These are phyloP conservation scores for Copidosoma floridanum DNA, from an alignment of 1,140 invertebrate species.

Conservation along the genomic window DNA sequence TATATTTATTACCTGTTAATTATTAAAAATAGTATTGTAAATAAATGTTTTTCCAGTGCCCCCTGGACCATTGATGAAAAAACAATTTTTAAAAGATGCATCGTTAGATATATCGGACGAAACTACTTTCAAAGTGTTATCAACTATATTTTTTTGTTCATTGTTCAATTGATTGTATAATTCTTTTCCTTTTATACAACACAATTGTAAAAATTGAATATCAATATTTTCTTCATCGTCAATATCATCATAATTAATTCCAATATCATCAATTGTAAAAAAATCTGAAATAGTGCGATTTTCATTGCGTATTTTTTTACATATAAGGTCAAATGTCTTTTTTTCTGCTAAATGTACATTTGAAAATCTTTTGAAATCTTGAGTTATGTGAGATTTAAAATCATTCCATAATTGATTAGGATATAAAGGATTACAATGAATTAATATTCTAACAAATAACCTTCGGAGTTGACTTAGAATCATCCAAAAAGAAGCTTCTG, in stretches of 20 bases:
- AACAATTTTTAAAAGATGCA: background rate
- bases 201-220: background rate
- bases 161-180: constrained; percentile 11
- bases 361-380: constrained; percentile 3
- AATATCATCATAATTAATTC: background rate
- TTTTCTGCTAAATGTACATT: constrained; percentile 1
- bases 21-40: constrained; percentile 28
- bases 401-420: constrained; percentile 19
- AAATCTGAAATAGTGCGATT: background rate
- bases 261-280: background rate
- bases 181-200: background rate
- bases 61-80: constrained; percentile 28
- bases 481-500: background rate
- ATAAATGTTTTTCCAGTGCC: constrained; percentile 35
- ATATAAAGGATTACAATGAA: constrained; percentile 17
- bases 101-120: background rate
- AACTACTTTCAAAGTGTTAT: background rate
- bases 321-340: constrained; percentile 1
- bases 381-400: constrained; percentile 17
- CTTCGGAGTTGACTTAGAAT: constrained; percentile 10
- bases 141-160: constrained; percentile 12
- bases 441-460: constrained; percentile 18
- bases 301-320: background rate
- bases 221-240: no score
- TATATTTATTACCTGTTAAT: constrained; percentile 28